A percentile compares a stretch with the other conserved stretches of the same genome.
phyloP scores from a whole-genome alignment of 2,113 vertebrate genomes.

The Phainopepla nitens region DNA sequence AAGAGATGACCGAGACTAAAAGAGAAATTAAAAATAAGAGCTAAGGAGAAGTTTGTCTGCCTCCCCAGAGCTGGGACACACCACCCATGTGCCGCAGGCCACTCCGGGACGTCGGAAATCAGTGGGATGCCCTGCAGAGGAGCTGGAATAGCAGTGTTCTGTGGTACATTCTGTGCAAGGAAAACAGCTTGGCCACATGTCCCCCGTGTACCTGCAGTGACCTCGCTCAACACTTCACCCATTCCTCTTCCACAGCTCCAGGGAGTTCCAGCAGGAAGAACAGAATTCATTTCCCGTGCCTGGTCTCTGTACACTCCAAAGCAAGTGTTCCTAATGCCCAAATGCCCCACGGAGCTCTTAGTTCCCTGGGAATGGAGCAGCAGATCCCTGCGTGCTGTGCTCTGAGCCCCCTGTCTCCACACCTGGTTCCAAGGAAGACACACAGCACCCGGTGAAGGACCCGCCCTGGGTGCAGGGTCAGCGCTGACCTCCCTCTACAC shows the following conservation, averaged over 20 bases:
- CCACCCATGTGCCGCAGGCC: background rate
- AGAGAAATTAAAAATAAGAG: background rate
- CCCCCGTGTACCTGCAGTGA: background rate
- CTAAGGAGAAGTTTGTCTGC: background rate
- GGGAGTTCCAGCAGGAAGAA: background rate
- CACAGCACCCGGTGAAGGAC: background rate
- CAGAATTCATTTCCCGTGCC: background rate
- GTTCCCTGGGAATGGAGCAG: background rate
- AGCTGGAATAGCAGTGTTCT: background rate
- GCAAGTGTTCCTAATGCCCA: conserved; percentile 27
- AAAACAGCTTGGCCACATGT: background rate
- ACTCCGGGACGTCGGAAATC: background rate
- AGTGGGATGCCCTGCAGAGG: background rate
- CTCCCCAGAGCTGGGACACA: background rate
- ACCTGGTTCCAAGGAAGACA: background rate
- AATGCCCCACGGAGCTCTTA: background rate
- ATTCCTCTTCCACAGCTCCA: background rate
- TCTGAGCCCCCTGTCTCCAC: background rate
- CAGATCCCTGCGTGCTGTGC: background rate
- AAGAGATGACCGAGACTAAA: background rate
- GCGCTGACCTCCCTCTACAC: background rate
- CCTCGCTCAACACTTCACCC: background rate
- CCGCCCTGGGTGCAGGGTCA: background rate
- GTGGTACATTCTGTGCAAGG: background rate
- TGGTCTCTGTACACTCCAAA: background rate